A percentile compares a stretch with the other conserved stretches of the same genome.
These are phyloP conservation scores for Capromys pilorides DNA, from an alignment of 2,797 vertebrate species.

Conservation along the genomic window DNA sequence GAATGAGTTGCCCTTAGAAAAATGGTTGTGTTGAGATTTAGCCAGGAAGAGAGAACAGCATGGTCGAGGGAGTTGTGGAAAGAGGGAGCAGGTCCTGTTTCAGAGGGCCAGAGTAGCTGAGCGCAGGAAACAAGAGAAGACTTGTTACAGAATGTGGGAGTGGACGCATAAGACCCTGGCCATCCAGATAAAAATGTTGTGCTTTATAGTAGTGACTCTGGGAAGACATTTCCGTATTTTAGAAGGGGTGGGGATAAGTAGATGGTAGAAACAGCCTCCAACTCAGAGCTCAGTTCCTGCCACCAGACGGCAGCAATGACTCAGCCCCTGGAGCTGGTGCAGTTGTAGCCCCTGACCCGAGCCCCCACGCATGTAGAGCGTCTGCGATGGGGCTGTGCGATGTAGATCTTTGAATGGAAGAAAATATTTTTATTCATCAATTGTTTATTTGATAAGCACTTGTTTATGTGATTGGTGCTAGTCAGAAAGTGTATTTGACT, in stretches of 20 bases:
- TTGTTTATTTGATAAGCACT: conserved; percentile 39
- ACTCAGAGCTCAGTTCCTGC: background rate
- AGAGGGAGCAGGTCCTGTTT: background rate
- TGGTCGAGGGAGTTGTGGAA: background rate
- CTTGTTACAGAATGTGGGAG: background rate
- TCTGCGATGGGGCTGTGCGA: background rate
- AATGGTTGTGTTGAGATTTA: background rate
- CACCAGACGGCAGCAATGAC: background rate
- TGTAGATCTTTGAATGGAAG: background rate
- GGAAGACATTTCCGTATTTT: background rate
- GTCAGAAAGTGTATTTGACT: conserved; percentile 47
- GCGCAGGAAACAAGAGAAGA: background rate
- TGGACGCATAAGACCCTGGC: background rate
- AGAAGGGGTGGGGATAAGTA: background rate
- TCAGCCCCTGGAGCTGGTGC: background rate
- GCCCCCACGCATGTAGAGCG: background rate
- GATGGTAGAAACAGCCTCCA: background rate
- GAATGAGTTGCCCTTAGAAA: background rate
- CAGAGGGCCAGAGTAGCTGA: background rate
- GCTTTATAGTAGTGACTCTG: background rate
- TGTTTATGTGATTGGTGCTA: background rate
- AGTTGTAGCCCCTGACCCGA: background rate
- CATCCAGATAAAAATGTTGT: background rate
- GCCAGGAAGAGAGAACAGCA: background rate
- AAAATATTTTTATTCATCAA: background rate